Evolutionary conservation across 2,113 vertebrate species (phyloP).

Genomic region (Panurus biarmicus): DNA sequence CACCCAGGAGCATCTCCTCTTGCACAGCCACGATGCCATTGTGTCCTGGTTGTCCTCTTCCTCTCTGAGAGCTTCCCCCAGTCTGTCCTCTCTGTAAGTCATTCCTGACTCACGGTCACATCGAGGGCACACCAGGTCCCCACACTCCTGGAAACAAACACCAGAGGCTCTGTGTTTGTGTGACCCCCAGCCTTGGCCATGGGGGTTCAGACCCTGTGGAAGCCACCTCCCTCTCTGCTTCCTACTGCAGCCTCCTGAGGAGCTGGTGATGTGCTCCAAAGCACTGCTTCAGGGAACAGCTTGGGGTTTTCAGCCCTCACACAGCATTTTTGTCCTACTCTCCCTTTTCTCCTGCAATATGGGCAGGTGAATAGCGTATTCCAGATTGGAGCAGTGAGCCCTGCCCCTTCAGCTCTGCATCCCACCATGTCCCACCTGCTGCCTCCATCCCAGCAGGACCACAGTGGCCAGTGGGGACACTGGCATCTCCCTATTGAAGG

Average conservation of each 20-base stretch:
- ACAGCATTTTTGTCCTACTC: neutral
- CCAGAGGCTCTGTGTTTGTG: neutral
- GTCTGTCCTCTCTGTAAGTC: neutral
- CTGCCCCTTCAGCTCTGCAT: neutral
- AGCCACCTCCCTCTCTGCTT: neutral
- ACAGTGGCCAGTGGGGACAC: fast-evolving
- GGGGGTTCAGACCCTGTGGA: neutral
- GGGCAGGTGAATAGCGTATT: fast-evolving
- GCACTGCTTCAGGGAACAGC: neutral
- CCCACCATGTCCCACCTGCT: fast-evolving
- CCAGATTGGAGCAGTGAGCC: neutral
- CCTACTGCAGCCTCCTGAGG: neutral
- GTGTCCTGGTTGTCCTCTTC: neutral
- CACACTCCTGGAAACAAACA: neutral
- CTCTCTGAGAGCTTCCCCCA: fast-evolving
- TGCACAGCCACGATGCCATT: neutral
- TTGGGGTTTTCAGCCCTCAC: neutral
- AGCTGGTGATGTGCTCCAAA: neutral
- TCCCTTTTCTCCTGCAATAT: neutral
- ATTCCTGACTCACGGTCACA: neutral
- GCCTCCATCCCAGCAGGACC: neutral
- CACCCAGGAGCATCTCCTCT: neutral
- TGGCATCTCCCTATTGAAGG: neutral
- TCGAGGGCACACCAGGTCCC: fast-evolving
- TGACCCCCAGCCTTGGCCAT: neutral